Percentiles rank a stretch among this genome's conserved stretches.
Evolutionary conservation across 2,113 vertebrate genomes (phyloP).

Genomic region (Grallaria varia): DNA sequence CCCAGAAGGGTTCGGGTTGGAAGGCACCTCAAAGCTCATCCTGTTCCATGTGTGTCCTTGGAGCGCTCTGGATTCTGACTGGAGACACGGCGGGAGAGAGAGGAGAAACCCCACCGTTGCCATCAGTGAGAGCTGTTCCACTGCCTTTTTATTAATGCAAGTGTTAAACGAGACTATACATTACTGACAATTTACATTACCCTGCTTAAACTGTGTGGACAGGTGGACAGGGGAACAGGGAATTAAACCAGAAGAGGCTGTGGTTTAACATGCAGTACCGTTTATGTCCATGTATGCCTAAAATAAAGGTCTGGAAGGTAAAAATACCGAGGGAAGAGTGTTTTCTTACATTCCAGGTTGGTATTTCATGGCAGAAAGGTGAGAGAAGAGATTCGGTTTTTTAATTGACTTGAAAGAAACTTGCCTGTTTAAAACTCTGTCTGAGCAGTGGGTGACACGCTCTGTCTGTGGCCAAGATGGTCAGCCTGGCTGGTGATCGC

Average conservation of each 20-base stretch:
- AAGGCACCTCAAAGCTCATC: rapidly evolving
- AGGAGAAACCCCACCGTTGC: background rate
- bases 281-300: background rate
- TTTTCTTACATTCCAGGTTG: background rate
- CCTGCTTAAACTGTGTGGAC: background rate
- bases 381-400: background rate
- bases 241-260: background rate
- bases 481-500: rapidly evolving
- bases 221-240: conserved; percentile 13
- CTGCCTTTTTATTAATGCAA: background rate
- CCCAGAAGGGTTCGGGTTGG: rapidly evolving
- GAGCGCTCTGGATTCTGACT: rapidly evolving
- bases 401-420: background rate
- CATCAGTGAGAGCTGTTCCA: background rate
- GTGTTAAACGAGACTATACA: background rate
- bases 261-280: background rate
- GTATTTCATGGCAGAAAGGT: background rate
- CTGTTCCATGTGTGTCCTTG: background rate
- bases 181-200: background rate
- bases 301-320: background rate
- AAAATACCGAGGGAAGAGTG: background rate
- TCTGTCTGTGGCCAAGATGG: rapidly evolving
- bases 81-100: background rate
- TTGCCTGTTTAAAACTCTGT: background rate
- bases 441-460: background rate